Base-by-base conservation (phyloP, 2,797 vertebrate genomes). In the Triplophysa yarkandensis region DNA sequence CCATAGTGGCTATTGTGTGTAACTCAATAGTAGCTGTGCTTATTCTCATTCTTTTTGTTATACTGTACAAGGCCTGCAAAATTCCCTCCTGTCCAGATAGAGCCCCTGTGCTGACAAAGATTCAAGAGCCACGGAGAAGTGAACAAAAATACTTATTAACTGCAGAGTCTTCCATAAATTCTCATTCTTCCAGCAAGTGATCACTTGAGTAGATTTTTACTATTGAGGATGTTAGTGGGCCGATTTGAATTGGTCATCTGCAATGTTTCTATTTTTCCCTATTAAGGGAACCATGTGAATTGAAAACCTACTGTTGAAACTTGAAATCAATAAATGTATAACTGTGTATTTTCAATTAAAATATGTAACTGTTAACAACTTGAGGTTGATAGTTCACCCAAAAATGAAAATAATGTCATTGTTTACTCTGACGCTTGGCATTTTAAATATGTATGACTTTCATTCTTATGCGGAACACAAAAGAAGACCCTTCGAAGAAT, bases 61-160 rank as follows among this genome's bases (percentile, higher is more conserved):
- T 93, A 83, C 87, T 93, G 64, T 93, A 86, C 88, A 92, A 92
- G 81, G 92, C 92, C 75, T 93, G 92, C 83, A 87, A 92, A 83
- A 91, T 93, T 80, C 91, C 92, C 58, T 91, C 85, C 65, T 81
- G 71, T 65, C 90, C 80, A 54, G 87, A 88, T 52, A 90, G 83
- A 57, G 28, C 80, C 14, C 81, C 83, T 0, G 83, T 58, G 54
- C 83, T 88, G 48, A 36, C 46, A n/a, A 21, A 71, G 10, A 32
- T 34, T 55, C 80, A 77, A 3, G 78, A 83, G 50, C 84, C 73
- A 50, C 80, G 84, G 70, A 88, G 55, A 8, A 68, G 76, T 0
- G 88, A 90, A 65, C 85, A 91, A 17, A 92, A 88, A 77, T 92
- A 90, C 80, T 84, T 90, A 68, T 78, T 92, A 80, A 84, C 82